Conservation (phyloP, 2,797 vertebrate species). For the Limosa lapponica region DNA sequence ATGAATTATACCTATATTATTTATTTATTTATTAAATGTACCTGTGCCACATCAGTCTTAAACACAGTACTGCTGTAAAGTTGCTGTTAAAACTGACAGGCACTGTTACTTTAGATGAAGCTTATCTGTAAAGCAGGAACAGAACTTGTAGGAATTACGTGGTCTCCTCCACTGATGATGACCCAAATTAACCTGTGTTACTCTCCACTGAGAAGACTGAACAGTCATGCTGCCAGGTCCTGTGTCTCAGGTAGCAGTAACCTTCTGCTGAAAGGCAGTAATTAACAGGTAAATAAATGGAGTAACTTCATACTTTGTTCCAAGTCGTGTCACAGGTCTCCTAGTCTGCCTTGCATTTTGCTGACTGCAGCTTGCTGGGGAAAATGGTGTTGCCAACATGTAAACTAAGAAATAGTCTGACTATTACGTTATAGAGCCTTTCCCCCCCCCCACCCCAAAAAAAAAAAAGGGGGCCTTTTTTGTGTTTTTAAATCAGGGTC, state of each 20-base stretch:
- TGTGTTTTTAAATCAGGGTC: not conserved
- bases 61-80: not conserved
- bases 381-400: not conserved
- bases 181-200: not conserved
- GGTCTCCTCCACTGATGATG: not conserved
- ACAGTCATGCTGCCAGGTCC: not conserved
- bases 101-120: not conserved
- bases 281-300: not conserved
- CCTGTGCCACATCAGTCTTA: not conserved
- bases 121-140: not conserved
- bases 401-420: not conserved
- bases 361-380: not conserved
- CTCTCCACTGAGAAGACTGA: not conserved
- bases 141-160: not conserved
- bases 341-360: not conserved
- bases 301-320: not conserved
- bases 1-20: not conserved
- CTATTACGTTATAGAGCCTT: not conserved
- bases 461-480: not conserved
- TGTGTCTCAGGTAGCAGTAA: not conserved
- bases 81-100: not conserved
- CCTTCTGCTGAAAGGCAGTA: not conserved
- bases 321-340: not conserved
- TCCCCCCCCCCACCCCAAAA: too few species aligned
- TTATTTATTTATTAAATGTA: not conserved